phyloP scores from a whole-genome alignment of 1,140 invertebrate species.

The Polypedilum vanderplanki region DNA sequence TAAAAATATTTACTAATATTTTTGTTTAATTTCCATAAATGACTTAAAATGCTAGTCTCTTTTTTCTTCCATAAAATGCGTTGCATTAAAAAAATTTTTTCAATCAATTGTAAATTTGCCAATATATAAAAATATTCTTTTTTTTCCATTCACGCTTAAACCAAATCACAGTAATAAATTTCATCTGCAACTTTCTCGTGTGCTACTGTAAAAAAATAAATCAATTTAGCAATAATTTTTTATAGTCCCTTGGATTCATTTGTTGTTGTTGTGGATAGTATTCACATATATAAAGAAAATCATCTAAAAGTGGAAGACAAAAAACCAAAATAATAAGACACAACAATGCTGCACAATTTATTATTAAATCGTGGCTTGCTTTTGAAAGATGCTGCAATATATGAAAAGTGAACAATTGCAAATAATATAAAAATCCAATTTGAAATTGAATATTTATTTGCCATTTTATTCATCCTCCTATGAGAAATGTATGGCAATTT shows the following conservation, averaged over 20 bases:
- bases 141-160: too few relatives aligned
- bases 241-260: not conserved
- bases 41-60: too few relatives aligned
- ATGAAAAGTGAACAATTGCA: not conserved
- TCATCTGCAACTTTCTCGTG: not conserved
- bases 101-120: not conserved
- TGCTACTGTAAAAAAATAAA: not conserved
- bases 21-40: too few relatives aligned
- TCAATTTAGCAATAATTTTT: conserved; percentile 7
- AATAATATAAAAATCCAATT: conserved; percentile 7
- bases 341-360: conserved; percentile 21
- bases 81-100: not conserved
- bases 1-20: too few relatives aligned
- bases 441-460: conserved; percentile 23
- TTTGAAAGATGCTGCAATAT: not conserved
- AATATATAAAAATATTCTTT: not conserved
- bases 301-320: not conserved
- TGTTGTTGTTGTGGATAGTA: not conserved
- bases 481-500: not conserved
- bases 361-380: conserved; percentile 25
- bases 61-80: too few relatives aligned
- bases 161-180: not conserved
- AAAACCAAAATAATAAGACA: not conserved
- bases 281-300: not conserved
- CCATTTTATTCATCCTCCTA: conserved; percentile 7